phyloP scores from a whole-genome alignment of 2,113 vertebrate species.

The Butastur rufipennis region DNA sequence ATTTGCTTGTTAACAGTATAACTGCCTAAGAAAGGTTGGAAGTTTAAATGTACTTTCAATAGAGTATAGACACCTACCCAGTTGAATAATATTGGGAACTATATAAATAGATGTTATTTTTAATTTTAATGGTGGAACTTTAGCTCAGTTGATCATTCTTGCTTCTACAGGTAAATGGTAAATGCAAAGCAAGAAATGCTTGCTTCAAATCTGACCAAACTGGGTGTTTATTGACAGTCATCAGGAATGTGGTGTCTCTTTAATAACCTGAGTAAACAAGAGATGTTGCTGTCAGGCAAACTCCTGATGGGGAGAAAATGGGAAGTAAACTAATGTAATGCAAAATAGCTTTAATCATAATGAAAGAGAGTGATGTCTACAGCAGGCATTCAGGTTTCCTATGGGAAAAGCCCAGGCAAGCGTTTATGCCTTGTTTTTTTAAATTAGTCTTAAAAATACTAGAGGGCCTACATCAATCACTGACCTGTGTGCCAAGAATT shows the following conservation, averaged over 20 bases:
- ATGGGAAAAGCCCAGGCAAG: background rate
- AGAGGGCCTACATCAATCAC: background rate
- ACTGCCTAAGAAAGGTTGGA: background rate
- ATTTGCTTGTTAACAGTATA: background rate
- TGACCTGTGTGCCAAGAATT: background rate
- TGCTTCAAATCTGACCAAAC: background rate
- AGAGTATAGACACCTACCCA: background rate
- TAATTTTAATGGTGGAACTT: background rate
- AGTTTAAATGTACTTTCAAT: background rate
- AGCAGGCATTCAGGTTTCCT: background rate
- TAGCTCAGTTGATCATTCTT: background rate
- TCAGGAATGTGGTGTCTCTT: background rate
- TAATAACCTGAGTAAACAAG: background rate
- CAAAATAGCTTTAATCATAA: background rate
- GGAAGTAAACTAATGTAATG: background rate
- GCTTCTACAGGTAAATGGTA: background rate
- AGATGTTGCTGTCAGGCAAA: background rate
- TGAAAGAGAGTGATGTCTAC: background rate
- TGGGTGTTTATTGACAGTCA: background rate
- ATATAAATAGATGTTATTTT: background rate
- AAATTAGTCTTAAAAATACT: background rate
- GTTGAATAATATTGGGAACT: background rate
- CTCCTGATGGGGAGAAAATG: background rate
- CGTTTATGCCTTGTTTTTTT: background rate
- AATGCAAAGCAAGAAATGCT: background rate